Percentiles rank a stretch among this genome's conserved stretches.
These are phyloP conservation scores for Ochotona curzoniae DNA, from an alignment of 2,113 vertebrate species.

Conservation along the genomic window DNA sequence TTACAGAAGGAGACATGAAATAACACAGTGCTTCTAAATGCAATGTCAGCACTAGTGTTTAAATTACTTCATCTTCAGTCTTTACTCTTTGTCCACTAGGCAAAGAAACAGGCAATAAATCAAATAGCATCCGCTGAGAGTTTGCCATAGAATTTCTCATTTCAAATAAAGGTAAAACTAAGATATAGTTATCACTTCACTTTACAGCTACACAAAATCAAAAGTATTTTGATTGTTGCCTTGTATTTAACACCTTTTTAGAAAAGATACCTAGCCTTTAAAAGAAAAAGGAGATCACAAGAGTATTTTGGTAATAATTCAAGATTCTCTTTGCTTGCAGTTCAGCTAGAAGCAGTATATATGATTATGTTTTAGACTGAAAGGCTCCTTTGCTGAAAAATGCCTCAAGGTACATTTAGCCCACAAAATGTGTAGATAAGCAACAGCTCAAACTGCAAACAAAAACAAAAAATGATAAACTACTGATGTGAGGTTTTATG, in stretches of 20 bases:
- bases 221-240: background rate
- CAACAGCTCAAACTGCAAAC: background rate
- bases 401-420: background rate
- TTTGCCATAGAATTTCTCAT: background rate
- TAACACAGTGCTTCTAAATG: background rate
- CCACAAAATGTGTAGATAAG: background rate
- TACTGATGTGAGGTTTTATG: background rate
- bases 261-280: background rate
- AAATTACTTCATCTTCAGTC: background rate
- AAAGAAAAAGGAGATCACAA: constrained; percentile 26
- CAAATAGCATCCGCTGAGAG: background rate
- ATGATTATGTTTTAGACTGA: background rate
- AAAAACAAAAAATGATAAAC: background rate
- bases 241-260: background rate
- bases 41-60: background rate
- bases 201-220: background rate
- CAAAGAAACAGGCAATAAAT: constrained; percentile 55
- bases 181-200: background rate
- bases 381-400: background rate
- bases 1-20: background rate
- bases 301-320: background rate
- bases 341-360: background rate
- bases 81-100: constrained; percentile 1
- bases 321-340: background rate
- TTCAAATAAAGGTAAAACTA: constrained; percentile 22